Base-by-base conservation (phyloP, 2,888 invertebrate genomes). In the Lathronympha strigana region DNA sequence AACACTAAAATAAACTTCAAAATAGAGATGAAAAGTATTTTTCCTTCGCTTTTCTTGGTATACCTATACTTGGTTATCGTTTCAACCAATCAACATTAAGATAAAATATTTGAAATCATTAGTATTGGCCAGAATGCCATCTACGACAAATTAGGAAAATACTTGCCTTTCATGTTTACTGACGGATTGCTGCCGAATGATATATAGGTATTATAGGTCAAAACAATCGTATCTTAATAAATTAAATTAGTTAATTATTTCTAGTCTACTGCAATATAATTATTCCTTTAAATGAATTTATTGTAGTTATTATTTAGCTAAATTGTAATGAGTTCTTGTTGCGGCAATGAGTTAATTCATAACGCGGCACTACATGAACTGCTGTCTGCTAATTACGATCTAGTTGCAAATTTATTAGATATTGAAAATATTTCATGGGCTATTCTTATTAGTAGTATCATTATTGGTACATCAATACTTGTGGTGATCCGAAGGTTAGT, bases 321-420 rank as follows among this genome's bases (percentile, higher is more conserved):
- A 57, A 51, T 31, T 68, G 91, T 90, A 76, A 92, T 92, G 91
- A 89, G 81, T 88, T 86, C 87, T 82, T 92, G 91, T 84, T 92
- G 91, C 71, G 87, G 90, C 69, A 87, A 89, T 76, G 91, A 92
- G 72, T 78, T 86, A 68, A 70, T 91, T 72, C 82, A 83, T 72
- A 86, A 84, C 83, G 86, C 91, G 69, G 90, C 86, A 68, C 71
- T 87, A 69, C 79, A 80, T 74, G 87, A 91, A 81, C 81, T 91
- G 72, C 72, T 90, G 68, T 78, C 81, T 60, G 78, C 80, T 77
- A 86, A 89, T 86, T 76, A 86, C 71, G 77, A 79, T 54, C 74
- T 82, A 77, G 72, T 88, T 75, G 77, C 72, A 66, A 76, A 83
- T 84, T 79, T 90, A 77, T 71, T 79, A 71, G 74, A 80, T 79